Percentiles rank a stretch among this genome's conserved stretches.
phyloP scores from a whole-genome alignment of 2,797 vertebrate genomes.

The Aselliscus stoliczkanus region DNA sequence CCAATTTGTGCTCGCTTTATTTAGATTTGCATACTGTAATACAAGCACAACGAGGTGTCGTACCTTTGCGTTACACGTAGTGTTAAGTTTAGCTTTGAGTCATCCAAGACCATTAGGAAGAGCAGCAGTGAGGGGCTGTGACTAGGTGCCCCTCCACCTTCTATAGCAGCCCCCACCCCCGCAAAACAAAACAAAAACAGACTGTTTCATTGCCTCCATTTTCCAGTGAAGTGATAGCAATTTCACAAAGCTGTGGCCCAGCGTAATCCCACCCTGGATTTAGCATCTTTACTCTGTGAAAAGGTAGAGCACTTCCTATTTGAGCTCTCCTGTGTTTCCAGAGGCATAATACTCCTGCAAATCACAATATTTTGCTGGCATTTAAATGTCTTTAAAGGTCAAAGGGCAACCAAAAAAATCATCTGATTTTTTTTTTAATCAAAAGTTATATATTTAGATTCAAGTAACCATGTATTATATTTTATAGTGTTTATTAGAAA shows the following conservation, averaged over 20 bases:
- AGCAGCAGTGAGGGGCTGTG: neutral
- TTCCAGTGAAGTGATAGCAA: slow-evolving; percentile 47
- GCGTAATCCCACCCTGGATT: slow-evolving; percentile 37
- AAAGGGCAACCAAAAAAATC: slow-evolving; percentile 46
- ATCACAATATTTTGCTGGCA: slow-evolving; percentile 29
- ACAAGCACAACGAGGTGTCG: neutral
- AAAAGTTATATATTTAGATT: slow-evolving; percentile 1
- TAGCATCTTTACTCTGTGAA: slow-evolving; percentile 54
- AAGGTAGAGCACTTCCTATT: slow-evolving; percentile 29
- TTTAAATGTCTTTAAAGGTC: slow-evolving; percentile 9
- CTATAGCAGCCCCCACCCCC: neutral
- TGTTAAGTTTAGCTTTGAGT: neutral
- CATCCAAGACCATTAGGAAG: neutral
- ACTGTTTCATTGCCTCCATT: slow-evolving; percentile 50
- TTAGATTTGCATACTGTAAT: slow-evolving; percentile 70
- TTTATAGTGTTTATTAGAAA: slow-evolving; percentile 11
- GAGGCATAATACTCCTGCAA: slow-evolving; percentile 29
- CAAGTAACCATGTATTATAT: neutral
- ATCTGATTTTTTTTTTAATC: slow-evolving; percentile 33
- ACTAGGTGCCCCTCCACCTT: neutral
- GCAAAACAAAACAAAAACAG: neutral
- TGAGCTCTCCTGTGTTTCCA: slow-evolving; percentile 42
- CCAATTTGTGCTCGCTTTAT: slow-evolving; percentile 73
- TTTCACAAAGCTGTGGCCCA: slow-evolving; percentile 37
- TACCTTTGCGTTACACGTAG: slow-evolving; percentile 49